Evolutionary conservation across 2,888 invertebrate genomes (phyloP).

Genomic region (Eupithecia centaureata): DNA sequence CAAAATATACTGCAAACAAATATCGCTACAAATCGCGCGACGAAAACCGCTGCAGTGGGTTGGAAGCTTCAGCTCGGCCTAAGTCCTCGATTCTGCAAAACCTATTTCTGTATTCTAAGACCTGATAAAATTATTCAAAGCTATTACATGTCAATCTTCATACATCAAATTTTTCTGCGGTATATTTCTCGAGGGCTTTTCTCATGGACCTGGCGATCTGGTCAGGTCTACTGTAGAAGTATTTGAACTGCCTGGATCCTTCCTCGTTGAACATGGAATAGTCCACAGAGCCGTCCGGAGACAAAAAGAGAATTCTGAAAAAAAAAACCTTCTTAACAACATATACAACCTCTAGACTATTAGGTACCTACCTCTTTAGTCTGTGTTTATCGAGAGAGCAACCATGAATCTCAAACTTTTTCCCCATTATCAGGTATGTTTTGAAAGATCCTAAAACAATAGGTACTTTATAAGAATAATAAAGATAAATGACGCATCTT

Average conservation of each 20-base stretch:
- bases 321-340: slow-evolving; percentile 3
- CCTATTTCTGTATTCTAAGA: neutral
- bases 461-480: no score
- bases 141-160: slow-evolving; percentile 47
- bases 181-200: slow-evolving; percentile 71
- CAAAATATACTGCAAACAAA: no score
- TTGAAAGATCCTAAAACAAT: no score
- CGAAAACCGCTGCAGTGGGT: no score
- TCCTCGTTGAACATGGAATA: slow-evolving; percentile 83
- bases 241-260: slow-evolving; percentile 84
- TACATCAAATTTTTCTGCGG: slow-evolving; percentile 64
- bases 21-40: no score
- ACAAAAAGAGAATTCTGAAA: slow-evolving; percentile 85
- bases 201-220: slow-evolving; percentile 81
- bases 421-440: no score
- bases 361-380: no score
- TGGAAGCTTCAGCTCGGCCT: no score
- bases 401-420: no score
- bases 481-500: no score
- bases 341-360: no score
- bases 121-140: slow-evolving; percentile 1
- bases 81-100: neutral
- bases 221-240: slow-evolving; percentile 80
- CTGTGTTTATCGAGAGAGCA: no score
- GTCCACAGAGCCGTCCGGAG: slow-evolving; percentile 82